phyloP scores from a whole-genome alignment of 2,797 vertebrate species.

The Argentina silus region DNA sequence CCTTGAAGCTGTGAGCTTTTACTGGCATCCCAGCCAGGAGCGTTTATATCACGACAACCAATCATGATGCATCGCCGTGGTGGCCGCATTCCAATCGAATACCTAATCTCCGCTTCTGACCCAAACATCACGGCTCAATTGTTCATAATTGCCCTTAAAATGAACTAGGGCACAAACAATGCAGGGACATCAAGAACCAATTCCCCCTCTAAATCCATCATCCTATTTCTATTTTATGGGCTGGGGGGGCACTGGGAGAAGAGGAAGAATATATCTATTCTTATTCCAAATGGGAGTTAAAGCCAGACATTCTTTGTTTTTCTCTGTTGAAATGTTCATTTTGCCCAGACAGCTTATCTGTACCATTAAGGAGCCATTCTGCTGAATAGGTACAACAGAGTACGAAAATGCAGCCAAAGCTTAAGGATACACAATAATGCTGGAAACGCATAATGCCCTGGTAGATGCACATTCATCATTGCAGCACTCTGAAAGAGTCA shows the following conservation, averaged over 20 bases:
- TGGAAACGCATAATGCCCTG: neutral
- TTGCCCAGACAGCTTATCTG: conserved; percentile 37
- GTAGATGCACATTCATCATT: conserved; percentile 13
- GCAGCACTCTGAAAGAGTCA: neutral
- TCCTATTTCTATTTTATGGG: conserved; percentile 57
- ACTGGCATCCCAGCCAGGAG: conserved; percentile 34
- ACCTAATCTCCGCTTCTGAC: conserved; percentile 72
- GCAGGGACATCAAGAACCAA: conserved; percentile 42
- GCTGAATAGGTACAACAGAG: conserved; percentile 17
- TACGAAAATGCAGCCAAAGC: neutral
- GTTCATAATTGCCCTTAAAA: conserved; percentile 71
- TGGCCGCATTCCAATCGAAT: conserved; percentile 60
- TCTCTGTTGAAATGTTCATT: conserved; percentile 14
- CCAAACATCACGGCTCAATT: conserved; percentile 64
- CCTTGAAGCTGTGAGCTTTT: conserved; percentile 46
- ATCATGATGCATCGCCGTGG: conserved; percentile 66
- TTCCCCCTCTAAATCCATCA: conserved; percentile 67
- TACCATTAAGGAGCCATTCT: conserved; percentile 34
- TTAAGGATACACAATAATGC: neutral
- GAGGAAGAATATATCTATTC: conserved; percentile 51
- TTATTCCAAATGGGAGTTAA: conserved; percentile 3
- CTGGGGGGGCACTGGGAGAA: conserved; percentile 56
- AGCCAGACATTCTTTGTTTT: neutral
- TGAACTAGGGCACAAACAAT: conserved; percentile 68
- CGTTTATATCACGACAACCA: conserved; percentile 67